These are phyloP conservation scores for Mantis religiosa DNA, from an alignment of 2,888 invertebrate species.

Conservation along the genomic window DNA sequence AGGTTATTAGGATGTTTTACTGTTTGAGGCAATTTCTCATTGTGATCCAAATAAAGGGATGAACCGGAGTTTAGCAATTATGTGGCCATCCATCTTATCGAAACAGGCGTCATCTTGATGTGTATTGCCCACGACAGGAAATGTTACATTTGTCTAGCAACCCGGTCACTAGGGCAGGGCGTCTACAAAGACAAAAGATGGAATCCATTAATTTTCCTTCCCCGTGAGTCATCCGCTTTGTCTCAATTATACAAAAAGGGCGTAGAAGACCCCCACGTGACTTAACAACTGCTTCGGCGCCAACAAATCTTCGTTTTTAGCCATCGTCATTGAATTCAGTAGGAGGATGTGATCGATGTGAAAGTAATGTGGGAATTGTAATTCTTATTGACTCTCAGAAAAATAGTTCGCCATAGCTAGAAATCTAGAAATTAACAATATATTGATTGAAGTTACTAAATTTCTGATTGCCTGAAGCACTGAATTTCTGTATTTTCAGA, in stretches of 20 bases:
- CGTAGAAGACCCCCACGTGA: neutral
- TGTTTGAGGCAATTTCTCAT: neutral
- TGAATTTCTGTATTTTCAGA: too few relatives aligned
- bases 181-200: neutral
- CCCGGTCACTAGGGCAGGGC: neutral
- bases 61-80: neutral
- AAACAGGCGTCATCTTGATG: neutral
- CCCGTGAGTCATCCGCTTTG: neutral
- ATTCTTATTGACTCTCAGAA: too few relatives aligned
- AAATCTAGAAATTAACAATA: too few relatives aligned
- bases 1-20: neutral
- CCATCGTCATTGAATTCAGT: neutral
- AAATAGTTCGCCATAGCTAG: too few relatives aligned
- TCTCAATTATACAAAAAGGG: neutral
- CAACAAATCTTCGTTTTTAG: neutral
- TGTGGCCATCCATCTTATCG: neutral
- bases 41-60: neutral
- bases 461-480: too few relatives aligned
- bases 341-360: too few relatives aligned
- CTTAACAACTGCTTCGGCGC: neutral
- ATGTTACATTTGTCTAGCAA: neutral
- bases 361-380: too few relatives aligned
- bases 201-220: neutral
- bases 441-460: too few relatives aligned
- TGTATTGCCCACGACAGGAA: neutral